Evolutionary conservation across 2,888 invertebrate genomes (phyloP), one percentile per base, ranked within the genome.

Genomic region (Synanthedon myopaeformis): DNA sequence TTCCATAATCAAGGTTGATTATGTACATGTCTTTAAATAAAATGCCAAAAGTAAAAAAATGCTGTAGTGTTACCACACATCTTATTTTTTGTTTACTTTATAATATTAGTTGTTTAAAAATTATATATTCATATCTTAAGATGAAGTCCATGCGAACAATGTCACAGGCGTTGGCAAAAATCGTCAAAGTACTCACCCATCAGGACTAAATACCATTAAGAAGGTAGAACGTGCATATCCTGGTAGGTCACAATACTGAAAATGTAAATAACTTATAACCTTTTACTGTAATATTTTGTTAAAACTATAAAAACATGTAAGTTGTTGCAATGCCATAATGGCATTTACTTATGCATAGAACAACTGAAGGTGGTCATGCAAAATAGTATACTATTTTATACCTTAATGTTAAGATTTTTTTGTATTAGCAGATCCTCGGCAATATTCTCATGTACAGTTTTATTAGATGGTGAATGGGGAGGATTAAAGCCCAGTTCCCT

Each of bases 121-220:
- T 19, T 19, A 19, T 3, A 3, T 19, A 19, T 19, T 19, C 19
- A 19, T 19, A 19, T 19, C 3, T 19, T 19, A 19, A 19, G 19
- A 19, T 19, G 19, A 19, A 23, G 23, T 23, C 23, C 23, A 23
- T 0, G 4, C 23, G 1, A 23, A 23, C 23, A 23, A 23, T 23
- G 23, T 23, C 5, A 23, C 23, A 5, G 23, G 23, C 4, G 23
- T 23, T 23, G 23, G 4, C 23, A 5, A 23, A 1, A 23, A 35
- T 35, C 54, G 53, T 48, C 14, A 8, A 45, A 45, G 10, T 48
- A 79, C 89, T 87, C 82, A 94, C 93, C 93, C 94, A 89, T 96
- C 94, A 56, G 94, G 93, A 88, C 95, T 96, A 70, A 95, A 96
- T 57, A 94, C 94, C 92, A 95, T 94, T 57, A 96, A 88, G 82